Evolutionary conservation across 2,797 vertebrate species (phyloP).

Genomic region (Helostoma temminkii): DNA sequence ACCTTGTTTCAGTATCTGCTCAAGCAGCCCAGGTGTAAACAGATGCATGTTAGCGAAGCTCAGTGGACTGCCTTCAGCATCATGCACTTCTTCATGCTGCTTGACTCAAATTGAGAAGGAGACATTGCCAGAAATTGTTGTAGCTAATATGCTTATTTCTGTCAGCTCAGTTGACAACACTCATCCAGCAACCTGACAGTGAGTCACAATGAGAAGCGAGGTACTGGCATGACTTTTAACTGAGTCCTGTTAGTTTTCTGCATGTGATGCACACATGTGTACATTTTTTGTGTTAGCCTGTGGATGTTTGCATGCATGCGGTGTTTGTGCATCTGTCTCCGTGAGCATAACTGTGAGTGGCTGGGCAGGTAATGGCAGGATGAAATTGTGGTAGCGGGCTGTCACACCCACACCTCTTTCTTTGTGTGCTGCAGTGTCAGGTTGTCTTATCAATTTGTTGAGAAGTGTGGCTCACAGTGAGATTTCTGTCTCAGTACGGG

Average conservation of each 20-base stretch:
- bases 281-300: conserved; percentile 40
- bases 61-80: conserved; percentile 63
- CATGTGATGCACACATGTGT: conserved; percentile 42
- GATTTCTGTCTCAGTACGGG: conserved; percentile 71
- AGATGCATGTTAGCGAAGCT: conserved; percentile 51
- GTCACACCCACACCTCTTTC: conserved; percentile 80
- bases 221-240: conserved; percentile 68
- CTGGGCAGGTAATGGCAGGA: conserved; percentile 83
- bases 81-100: conserved; percentile 52
- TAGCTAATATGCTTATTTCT: conserved; percentile 79
- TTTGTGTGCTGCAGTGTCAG: conserved; percentile 73
- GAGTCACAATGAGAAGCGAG: conserved; percentile 74
- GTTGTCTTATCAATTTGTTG: conserved; percentile 82
- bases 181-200: conserved; percentile 74
- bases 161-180: conserved; percentile 77
- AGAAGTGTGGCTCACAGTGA: conserved; percentile 69
- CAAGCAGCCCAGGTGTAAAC: conserved; percentile 63
- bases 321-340: conserved; percentile 71
- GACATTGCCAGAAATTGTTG: conserved; percentile 77
- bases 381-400: conserved; percentile 79
- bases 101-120: conserved; percentile 72
- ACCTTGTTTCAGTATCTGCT: conserved; percentile 63
- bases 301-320: conserved; percentile 45
- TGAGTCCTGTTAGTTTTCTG: conserved; percentile 49
- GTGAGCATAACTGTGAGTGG: conserved; percentile 73